Conservation (phyloP, 30 jellyfish, hydroid and myxozoan species). For the Nemopilema nomurai region DNA sequence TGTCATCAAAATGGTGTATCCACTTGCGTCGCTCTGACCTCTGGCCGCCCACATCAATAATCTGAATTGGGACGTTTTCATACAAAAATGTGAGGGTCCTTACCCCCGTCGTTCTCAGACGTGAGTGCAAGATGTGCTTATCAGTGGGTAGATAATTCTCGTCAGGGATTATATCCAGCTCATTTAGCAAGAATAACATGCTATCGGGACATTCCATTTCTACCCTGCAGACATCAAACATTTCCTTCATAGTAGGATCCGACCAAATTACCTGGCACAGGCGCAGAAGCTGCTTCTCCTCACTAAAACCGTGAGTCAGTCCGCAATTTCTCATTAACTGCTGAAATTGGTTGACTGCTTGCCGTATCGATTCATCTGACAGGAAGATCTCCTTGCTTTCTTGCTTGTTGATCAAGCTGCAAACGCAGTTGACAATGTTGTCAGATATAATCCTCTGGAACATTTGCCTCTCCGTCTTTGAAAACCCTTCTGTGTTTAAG, state of each 20-base stretch:
- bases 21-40: slow-evolving; percentile 79
- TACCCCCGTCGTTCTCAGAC: slow-evolving; percentile 69
- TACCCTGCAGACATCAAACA: background rate
- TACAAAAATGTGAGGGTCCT: slow-evolving; percentile 33
- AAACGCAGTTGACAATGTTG: slow-evolving; percentile 29
- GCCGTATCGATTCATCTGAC: background rate
- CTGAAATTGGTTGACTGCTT: slow-evolving; percentile 14
- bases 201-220: slow-evolving; percentile 44
- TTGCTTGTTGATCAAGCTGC: background rate
- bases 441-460: slow-evolving; percentile 19
- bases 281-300: slow-evolving; percentile 3
- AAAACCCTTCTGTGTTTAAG: slow-evolving; percentile 53
- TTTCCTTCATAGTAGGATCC: background rate
- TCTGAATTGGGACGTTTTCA: slow-evolving; percentile 33
- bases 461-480: slow-evolving; percentile 43
- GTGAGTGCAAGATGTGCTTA: slow-evolving; percentile 61
- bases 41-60: slow-evolving; percentile 78
- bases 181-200: slow-evolving; percentile 19
- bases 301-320: background rate
- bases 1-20: slow-evolving; percentile 67
- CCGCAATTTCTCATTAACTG: slow-evolving; percentile 1
- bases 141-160: slow-evolving; percentile 54
- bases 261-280: slow-evolving; percentile 30
- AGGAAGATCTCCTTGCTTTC: background rate
- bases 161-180: slow-evolving; percentile 11